phyloP scores from a whole-genome alignment of 2,113 vertebrate species.

The Probosciger aterrimus region DNA sequence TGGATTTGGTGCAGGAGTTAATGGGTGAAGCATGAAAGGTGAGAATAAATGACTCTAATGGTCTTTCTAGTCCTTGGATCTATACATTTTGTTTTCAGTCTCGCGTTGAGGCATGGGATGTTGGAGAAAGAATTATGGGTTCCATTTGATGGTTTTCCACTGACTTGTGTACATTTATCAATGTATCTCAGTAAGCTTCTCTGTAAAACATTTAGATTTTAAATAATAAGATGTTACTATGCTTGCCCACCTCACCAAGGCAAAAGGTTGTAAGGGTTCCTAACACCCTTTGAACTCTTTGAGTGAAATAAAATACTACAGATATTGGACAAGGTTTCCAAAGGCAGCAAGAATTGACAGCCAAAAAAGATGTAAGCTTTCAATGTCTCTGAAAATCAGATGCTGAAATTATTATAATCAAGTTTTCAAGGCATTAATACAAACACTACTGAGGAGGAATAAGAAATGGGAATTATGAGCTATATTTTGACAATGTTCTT shows the following conservation, averaged over 20 bases:
- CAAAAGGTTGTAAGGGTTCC: not conserved
- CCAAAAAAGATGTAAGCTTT: not conserved
- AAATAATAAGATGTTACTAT: not conserved
- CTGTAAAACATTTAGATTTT: not conserved
- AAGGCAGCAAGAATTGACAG: not conserved
- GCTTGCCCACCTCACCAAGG: not conserved
- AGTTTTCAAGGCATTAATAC: slow-evolving; percentile 38
- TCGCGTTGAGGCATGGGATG: not conserved
- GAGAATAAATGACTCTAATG: not conserved
- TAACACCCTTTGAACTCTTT: not conserved
- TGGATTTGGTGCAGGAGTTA: not conserved
- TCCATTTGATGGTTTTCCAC: not conserved
- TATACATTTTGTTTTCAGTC: not conserved
- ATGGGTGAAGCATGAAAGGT: not conserved
- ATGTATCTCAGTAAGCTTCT: not conserved
- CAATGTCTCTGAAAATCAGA: not conserved
- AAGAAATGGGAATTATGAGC: slow-evolving; percentile 26
- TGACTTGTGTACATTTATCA: not conserved
- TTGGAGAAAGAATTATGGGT: not conserved
- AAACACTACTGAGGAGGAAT: slow-evolving; percentile 17
- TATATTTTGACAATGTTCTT: slow-evolving; percentile 47
- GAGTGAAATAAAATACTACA: not conserved
- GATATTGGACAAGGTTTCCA: not conserved
- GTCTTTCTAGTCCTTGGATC: not conserved
- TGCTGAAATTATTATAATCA: slow-evolving; percentile 40